phyloP scores from a whole-genome alignment of 2,888 invertebrate genomes.

The Marronus borbonicus region DNA sequence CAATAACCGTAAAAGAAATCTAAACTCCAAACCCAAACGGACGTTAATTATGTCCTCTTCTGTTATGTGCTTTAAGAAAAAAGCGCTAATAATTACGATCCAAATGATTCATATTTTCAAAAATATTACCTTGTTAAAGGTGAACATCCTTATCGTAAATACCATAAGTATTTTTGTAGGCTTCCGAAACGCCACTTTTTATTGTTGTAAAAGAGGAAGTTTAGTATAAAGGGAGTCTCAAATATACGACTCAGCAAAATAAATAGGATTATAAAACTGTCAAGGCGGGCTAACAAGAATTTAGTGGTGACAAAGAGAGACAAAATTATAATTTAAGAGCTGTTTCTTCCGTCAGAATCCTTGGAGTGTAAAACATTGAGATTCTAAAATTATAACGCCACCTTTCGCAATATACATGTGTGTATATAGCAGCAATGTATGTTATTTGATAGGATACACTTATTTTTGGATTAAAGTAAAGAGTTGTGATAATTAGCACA shows the following conservation, averaged over 20 bases:
- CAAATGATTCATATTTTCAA: slow-evolving; percentile 2
- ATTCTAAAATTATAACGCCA: slow-evolving; percentile 12
- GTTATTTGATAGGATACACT: not conserved
- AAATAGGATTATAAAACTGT: slow-evolving; percentile 46
- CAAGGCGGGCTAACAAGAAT: slow-evolving; percentile 37
- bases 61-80: not conserved
- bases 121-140: slow-evolving; percentile 22
- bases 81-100: not conserved
- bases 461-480: not conserved
- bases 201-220: slow-evolving; percentile 25
- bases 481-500: too few relatives aligned
- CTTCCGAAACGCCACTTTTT: not conserved
- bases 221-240: not conserved
- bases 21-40: too few relatives aligned
- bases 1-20: too few relatives aligned
- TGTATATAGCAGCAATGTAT: not conserved
- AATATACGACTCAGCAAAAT: slow-evolving; percentile 32
- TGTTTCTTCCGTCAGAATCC: slow-evolving; percentile 21
- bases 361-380: not conserved
- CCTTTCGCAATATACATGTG: not conserved
- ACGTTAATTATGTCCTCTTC: too few relatives aligned
- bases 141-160: slow-evolving; percentile 10
- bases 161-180: not conserved
- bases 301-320: slow-evolving; percentile 23
- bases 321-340: slow-evolving; percentile 41